These are phyloP conservation scores for Apamea sordens DNA, from an alignment of 2,888 invertebrate species.

Conservation along the genomic window DNA sequence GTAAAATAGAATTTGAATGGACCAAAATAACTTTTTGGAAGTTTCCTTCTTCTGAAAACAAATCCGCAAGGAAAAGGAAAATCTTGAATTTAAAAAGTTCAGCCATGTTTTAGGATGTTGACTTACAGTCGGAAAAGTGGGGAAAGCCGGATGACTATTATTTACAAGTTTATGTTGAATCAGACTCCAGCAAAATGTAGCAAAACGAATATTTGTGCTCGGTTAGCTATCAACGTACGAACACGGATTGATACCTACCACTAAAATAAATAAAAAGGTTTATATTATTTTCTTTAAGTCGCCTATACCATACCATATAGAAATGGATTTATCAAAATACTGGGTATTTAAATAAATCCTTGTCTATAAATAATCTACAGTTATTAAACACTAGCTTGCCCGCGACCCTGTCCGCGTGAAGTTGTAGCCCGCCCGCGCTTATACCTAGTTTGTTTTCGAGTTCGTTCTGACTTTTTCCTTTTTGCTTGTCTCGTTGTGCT, in stretches of 20 bases:
- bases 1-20: constrained; percentile 37
- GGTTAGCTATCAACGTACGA: background rate
- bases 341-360: too few relatives aligned
- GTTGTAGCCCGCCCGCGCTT: background rate
- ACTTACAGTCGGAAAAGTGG: constrained; percentile 40
- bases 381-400: background rate
- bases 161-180: constrained; percentile 30
- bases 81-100: constrained; percentile 52
- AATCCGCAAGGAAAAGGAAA: constrained; percentile 24
- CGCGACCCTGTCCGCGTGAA: background rate
- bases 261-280: background rate
- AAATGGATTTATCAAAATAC: background rate
- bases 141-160: constrained; percentile 33
- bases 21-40: constrained; percentile 34
- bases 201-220: constrained; percentile 14
- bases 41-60: constrained; percentile 33
- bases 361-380: background rate
- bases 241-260: too few relatives aligned
- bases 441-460: background rate
- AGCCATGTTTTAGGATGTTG: constrained; percentile 49
- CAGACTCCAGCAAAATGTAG: background rate
- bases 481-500: background rate
- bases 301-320: background rate
- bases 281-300: background rate
- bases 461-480: background rate